Base-by-base conservation (phyloP, 2,888 invertebrate genomes). In the Cataglyphis livida region DNA sequence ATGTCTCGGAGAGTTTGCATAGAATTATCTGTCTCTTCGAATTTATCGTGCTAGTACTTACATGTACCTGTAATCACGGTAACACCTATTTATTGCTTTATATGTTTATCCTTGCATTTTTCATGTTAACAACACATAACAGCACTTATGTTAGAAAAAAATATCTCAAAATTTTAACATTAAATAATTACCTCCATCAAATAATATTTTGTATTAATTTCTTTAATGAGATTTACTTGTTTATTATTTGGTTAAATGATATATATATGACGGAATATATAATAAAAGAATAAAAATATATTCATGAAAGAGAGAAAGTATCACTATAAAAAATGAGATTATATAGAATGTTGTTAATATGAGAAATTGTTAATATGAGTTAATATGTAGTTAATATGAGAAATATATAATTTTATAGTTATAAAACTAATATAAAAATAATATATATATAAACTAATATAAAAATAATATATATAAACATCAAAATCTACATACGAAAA, bases 61-160 rank as follows among this genome's bases (percentile, higher is more conserved):
- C 71, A 9, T 82, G 70, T 35, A 83, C 70, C 12, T 64, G 57
- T 32, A 83, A 83, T 57, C 64, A 41, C 12, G 83, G 82, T 83
- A 83, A 73, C 15, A 65, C 64, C 6, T 57, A 21, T 76, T 76
- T 68, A 3, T 48, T 51, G 2, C 12, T 35, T 54, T 6, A 44
- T n/a, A 28, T 18, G 18, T 21, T 9, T 41, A 38, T 35, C 6
- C 9, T 18, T 74, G 9, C 12, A 10, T 32, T 4, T 21, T 48
- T 62, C 1, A 5, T 32, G 6, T 61, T 9, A 25, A 25, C 25
- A 25, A 25, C 25, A 15, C 28, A 9, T 44, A 41, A n/a, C n/a
- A 9, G 6, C 15, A 32, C 0, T 38, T 38, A 35, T 35, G 35
- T 35, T 35, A 18, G 9, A 71, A 2, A 71, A 38, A 9, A 25